These are phyloP conservation scores for Zoanthus gigantus DNA, from an alignment of 92 coral and sea anemone species.

Conservation along the genomic window DNA sequence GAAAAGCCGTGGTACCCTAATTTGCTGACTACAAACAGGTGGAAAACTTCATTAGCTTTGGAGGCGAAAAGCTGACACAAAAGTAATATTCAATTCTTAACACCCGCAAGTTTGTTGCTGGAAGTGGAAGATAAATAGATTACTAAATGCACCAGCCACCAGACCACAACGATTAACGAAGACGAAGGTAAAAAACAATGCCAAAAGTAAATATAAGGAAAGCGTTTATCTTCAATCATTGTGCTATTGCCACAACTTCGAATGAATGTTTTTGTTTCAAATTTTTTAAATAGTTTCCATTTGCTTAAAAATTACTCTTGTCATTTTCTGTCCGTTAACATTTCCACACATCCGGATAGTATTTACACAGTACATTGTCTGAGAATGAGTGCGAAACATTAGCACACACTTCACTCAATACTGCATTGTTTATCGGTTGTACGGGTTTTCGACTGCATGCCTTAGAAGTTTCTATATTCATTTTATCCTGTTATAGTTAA, in stretches of 20 bases:
- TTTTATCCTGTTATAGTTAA: neutral
- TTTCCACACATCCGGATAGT: neutral
- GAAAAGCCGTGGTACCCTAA: no score
- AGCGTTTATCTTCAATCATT: no score
- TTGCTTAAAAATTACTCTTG: neutral
- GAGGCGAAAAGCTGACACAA: no score
- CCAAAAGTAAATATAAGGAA: no score
- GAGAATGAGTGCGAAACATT: neutral
- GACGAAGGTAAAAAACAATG: no score
- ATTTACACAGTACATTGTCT: neutral
- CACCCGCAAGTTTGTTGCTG: no score
- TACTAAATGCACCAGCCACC: no score
- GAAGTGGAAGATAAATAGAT: no score
- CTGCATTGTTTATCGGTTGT: neutral
- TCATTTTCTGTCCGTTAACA: neutral
- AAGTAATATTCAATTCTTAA: no score
- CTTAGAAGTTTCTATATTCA: neutral
- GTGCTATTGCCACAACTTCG: neutral
- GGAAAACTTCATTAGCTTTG: no score
- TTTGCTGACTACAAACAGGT: no score
- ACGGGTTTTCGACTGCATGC: neutral
- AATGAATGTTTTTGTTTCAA: neutral
- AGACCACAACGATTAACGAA: no score
- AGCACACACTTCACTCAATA: neutral
- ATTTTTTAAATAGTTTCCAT: constrained; percentile 17